A percentile compares a stretch with the other conserved stretches of the same genome.
Evolutionary conservation across 2,797 vertebrate species (phyloP).

Genomic region (Sebastes alutus): DNA sequence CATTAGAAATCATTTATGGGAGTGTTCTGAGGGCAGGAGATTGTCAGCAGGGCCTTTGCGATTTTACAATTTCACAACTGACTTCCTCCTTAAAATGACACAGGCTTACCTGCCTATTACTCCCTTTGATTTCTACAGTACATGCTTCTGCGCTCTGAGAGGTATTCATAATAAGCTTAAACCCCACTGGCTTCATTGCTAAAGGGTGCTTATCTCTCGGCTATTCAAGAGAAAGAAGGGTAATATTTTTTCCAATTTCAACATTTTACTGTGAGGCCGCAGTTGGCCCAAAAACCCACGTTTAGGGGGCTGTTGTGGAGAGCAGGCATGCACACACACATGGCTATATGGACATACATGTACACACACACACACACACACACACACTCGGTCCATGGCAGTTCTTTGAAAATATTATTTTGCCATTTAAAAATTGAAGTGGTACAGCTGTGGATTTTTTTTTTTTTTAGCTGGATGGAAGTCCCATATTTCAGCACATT

Average conservation of each 20-base stretch:
- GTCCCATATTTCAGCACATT: slow-evolving; percentile 69
- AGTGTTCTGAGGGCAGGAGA: slow-evolving; percentile 76
- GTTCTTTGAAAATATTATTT: slow-evolving; percentile 56
- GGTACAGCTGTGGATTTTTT: slow-evolving; percentile 65
- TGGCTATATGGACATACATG: slow-evolving; percentile 21
- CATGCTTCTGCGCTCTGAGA: slow-evolving; percentile 82
- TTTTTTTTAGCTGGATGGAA: slow-evolving; percentile 56
- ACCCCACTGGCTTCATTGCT: slow-evolving; percentile 79
- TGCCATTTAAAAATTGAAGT: slow-evolving; percentile 59
- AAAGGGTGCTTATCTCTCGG: slow-evolving; percentile 83
- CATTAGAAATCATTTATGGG: slow-evolving; percentile 79
- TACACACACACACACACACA: slow-evolving; percentile 6
- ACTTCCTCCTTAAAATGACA: slow-evolving; percentile 85
- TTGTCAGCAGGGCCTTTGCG: slow-evolving; percentile 74
- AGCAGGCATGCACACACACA: slow-evolving; percentile 46
- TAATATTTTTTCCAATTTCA: slow-evolving; percentile 84
- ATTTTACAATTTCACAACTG: slow-evolving; percentile 86
- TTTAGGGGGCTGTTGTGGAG: slow-evolving; percentile 57
- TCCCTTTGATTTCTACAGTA: slow-evolving; percentile 83
- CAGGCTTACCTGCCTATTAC: slow-evolving; percentile 82
- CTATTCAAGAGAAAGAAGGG: slow-evolving; percentile 81
- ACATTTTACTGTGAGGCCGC: slow-evolving; percentile 75
- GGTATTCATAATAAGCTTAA: slow-evolving; percentile 86
- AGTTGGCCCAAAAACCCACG: slow-evolving; percentile 59
- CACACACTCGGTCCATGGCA: slow-evolving; percentile 10